phyloP scores from a whole-genome alignment of 2,888 invertebrate species.

The Cacoxenus indagator region DNA sequence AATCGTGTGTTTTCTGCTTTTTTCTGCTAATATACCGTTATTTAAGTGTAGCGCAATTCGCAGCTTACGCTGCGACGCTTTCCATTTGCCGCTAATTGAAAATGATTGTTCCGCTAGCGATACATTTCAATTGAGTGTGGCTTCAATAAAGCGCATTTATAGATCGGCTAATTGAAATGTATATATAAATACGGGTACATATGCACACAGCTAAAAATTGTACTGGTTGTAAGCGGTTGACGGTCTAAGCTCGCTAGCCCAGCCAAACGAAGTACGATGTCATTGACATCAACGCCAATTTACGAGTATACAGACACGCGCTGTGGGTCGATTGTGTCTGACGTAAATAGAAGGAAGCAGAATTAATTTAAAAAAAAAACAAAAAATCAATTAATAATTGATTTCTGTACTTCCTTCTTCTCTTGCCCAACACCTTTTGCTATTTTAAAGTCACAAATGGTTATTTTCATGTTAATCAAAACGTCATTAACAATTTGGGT shows the following conservation, averaged over 20 bases:
- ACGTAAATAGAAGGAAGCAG: no score
- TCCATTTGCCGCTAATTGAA: no score
- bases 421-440: neutral
- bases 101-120: conserved; percentile 31
- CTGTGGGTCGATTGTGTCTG: no score
- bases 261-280: neutral
- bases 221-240: neutral
- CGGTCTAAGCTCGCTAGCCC: neutral
- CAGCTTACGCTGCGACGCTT: no score
- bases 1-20: no score
- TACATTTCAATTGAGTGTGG: conserved; percentile 45
- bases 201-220: neutral
- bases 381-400: no score
- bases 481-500: neutral
- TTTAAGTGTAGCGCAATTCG: no score
- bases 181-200: neutral
- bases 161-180: neutral
- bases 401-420: neutral
- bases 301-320: neutral
- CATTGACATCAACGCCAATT: neutral
- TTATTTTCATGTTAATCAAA: neutral
- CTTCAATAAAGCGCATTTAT: neutral
- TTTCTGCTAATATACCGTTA: no score
- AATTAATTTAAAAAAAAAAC: no score
- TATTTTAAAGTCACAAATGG: neutral